These are phyloP conservation scores for Eristalinus sepulchralis DNA, from an alignment of 2,888 invertebrate genomes.

Conservation along the genomic window DNA sequence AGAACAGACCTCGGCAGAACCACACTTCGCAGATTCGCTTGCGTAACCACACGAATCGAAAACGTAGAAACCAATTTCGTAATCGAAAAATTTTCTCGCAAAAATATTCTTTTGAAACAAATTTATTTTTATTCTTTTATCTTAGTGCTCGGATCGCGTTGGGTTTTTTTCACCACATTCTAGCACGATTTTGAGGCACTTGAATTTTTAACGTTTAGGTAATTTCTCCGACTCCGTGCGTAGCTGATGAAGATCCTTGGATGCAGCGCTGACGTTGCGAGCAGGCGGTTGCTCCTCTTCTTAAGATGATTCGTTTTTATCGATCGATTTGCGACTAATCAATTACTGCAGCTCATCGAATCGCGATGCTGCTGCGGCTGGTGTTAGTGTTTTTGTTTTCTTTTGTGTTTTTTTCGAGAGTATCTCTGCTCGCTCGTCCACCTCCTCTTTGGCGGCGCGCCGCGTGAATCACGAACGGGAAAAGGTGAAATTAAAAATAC, in stretches of 20 bases:
- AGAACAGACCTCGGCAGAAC: conserved; percentile 25
- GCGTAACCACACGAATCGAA: conserved; percentile 73
- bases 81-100: conserved; percentile 39
- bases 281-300: conserved; percentile 23
- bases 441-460: conserved; percentile 27
- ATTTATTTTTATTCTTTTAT: conserved; percentile 40
- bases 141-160: not conserved
- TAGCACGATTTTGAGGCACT: conserved; percentile 23
- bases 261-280: conserved; percentile 32
- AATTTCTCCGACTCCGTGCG: not conserved
- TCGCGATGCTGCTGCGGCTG: conserved; percentile 17
- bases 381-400: conserved; percentile 12
- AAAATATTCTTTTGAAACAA: conserved; percentile 21
- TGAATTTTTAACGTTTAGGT: not conserved
- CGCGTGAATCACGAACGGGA: conserved; percentile 60
- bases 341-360: conserved; percentile 72
- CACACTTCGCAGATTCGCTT: conserved; percentile 70
- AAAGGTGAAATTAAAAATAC: conserved; percentile 61
- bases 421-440: not conserved
- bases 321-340: conserved; percentile 81
- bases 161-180: conserved; percentile 51
- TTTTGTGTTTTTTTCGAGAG: not conserved
- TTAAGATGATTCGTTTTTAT: conserved; percentile 78
- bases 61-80: conserved; percentile 54
- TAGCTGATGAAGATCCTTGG: not conserved